Base-by-base conservation (phyloP, 1,140 invertebrate genomes). In the Thaumatotibia leucotreta region DNA sequence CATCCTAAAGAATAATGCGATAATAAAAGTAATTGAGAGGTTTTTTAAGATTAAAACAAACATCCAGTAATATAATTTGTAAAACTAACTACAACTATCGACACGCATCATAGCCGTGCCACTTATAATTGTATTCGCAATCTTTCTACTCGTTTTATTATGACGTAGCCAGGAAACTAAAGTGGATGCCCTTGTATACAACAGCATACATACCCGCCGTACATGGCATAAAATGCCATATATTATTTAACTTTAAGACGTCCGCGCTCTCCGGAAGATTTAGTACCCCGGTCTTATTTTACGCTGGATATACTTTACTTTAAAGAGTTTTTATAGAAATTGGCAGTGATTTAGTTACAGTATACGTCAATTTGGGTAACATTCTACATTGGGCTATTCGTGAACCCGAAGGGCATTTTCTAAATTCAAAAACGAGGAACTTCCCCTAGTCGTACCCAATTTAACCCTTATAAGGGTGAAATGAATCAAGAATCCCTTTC, bases 121-220 rank as follows among this genome's bases (percentile, higher is more conserved):
- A 9, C 17, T 8, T 45, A 45, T 45, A 45, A 45, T 45, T 45
- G 20, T 45, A 45, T 45, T 45, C 39, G 39, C 39, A 45, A 45
- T 20, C 39, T 45, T 45, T 45, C 39, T 45, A 45, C 14, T 45
- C 39, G 39, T 20, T 45, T 4, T 14, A 45, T 20, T 20, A n/a
- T 45, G 39, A 14, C 23, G 24, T 14, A 58, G 10, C 3, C 63
- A 68, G 67, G 67, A 68, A 68, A 61, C 58, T n/a, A 17, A 61
- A 68, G 11, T 54, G 32, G 67, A 1, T 27, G 67, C 67, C 67
- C 67, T 68, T 68, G 67, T 63, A 5, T n/a, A 33, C 32, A 23
- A 23, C 65, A 14, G 14, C 8, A 49, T 32, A 58, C 23, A 58
- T 27, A 58, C 3, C 11, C 14, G 11, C 23, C 52, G 20, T 39